Conservation (phyloP, 1,140 invertebrate genomes). For the Rhyacophila brunnea region DNA sequence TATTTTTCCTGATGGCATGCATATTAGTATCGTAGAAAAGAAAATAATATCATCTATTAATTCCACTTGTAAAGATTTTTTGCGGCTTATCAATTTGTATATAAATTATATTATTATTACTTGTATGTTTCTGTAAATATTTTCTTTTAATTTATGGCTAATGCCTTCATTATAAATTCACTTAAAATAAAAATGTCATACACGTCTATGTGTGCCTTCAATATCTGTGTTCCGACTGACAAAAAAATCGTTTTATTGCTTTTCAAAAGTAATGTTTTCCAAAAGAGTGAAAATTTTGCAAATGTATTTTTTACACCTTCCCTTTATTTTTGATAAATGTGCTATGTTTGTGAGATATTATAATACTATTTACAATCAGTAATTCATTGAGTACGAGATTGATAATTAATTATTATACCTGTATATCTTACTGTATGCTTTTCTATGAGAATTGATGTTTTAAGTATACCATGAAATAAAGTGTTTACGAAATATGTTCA, state of each 20-base stretch:
- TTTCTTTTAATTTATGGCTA: background rate
- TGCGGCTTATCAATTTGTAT: no score
- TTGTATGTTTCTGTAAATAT: background rate
- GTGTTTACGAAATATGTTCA: constrained; percentile 16
- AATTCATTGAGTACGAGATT: constrained; percentile 5
- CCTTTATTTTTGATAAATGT: constrained; percentile 36
- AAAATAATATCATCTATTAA: no score
- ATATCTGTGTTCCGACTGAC: constrained; percentile 35
- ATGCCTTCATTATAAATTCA: background rate
- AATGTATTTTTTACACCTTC: constrained; percentile 19
- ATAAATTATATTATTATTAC: no score
- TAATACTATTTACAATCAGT: constrained; percentile 23
- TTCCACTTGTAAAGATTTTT: no score
- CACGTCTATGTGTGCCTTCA: constrained; percentile 36
- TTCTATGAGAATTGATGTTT: constrained; percentile 35
- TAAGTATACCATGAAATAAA: constrained; percentile 30
- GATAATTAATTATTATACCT: constrained; percentile 21
- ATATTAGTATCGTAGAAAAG: no score
- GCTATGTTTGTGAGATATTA: constrained; percentile 24
- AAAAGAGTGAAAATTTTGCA: constrained; percentile 14
- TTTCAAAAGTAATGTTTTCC: constrained; percentile 21
- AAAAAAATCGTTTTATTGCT: constrained; percentile 31
- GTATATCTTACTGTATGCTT: constrained; percentile 35
- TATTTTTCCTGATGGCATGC: no score
- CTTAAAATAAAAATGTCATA: constrained; percentile 24